Conservation (phyloP, 2,113 vertebrate genomes). For the Dinomys branickii region DNA sequence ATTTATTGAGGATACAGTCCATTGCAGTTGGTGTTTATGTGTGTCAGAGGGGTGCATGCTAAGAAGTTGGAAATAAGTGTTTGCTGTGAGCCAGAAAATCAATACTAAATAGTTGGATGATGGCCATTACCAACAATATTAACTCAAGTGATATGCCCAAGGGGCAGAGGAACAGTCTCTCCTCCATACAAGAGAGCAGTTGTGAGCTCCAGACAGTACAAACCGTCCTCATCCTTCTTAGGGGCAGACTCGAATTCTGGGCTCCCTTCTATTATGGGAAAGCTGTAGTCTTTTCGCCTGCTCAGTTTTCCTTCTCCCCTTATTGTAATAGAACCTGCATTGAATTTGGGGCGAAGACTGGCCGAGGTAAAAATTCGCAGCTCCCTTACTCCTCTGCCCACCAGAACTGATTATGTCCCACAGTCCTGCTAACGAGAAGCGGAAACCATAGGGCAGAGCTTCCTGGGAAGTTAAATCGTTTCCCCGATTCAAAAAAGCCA, state of each 20-base stretch:
- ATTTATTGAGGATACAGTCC: background rate
- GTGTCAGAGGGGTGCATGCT: background rate
- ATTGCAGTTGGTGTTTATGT: background rate
- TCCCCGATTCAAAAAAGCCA: constrained; percentile 15
- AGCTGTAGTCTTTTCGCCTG: background rate
- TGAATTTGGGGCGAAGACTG: background rate
- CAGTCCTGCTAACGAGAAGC: background rate
- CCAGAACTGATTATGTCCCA: background rate
- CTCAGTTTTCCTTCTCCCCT: background rate
- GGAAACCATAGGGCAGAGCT: background rate
- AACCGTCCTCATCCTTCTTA: background rate
- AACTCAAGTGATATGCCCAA: background rate
- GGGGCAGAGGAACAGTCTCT: background rate
- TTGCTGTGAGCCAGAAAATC: background rate
- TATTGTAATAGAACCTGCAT: background rate
- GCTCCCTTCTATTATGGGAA: background rate
- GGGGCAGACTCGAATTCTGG: background rate
- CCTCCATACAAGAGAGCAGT: background rate
- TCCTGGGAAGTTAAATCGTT: constrained; percentile 16
- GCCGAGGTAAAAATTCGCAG: background rate
- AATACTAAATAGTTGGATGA: background rate
- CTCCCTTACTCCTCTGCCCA: constrained; percentile 6
- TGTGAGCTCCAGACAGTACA: background rate
- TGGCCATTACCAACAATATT: background rate
- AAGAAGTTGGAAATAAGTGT: background rate